Base-by-base conservation (phyloP, 2,888 invertebrate genomes). In the Loripinus fragilis region DNA sequence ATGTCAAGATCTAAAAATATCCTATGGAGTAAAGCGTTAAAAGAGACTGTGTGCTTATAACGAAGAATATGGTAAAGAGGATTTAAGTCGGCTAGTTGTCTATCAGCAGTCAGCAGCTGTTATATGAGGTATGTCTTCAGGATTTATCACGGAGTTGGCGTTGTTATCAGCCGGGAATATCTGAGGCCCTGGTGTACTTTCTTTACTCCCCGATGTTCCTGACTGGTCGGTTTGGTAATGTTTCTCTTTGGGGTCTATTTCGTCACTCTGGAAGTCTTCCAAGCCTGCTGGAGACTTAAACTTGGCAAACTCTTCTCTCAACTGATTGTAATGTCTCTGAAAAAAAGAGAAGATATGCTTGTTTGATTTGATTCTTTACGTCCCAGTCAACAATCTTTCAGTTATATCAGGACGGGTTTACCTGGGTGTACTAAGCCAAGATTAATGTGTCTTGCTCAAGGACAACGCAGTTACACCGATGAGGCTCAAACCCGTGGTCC, bases 231-330 rank as follows among this genome's bases (percentile, higher is more conserved):
- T 89, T 60, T 85, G 83, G 74, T 89, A 89, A 28, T 88, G 88
- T 52, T 87, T 87, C 73, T 85, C 89, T 60, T 88, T 85, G 17
- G 89, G 89, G 68, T 89, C 89, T 50, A 89, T 89, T 41, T 80
- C 76, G 17, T 85, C 86, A 15, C 80, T 76, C 12, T 83, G 83
- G 45, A 87, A 85, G 15, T 86, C 86, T 60, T 89, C 88, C 60
- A 90, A 71, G 8, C 87, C 87, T 71, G 85, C 80, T 8, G 98
- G 97, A 42, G 96, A 96, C 90, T 96, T 96, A 93, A 98, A 95
- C 94, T 97, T 97, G 82, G 95, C 95, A 87, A 98, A 94, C 94
- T 98, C 97, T 93, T 98, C 97, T 89, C 97, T 96, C 83, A 98
- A 94, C 91, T 97, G 96, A 86, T 96, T 95, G 93, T 96, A 97